Conservation (phyloP, 2,797 vertebrate species). For the Spinus pinus region DNA sequence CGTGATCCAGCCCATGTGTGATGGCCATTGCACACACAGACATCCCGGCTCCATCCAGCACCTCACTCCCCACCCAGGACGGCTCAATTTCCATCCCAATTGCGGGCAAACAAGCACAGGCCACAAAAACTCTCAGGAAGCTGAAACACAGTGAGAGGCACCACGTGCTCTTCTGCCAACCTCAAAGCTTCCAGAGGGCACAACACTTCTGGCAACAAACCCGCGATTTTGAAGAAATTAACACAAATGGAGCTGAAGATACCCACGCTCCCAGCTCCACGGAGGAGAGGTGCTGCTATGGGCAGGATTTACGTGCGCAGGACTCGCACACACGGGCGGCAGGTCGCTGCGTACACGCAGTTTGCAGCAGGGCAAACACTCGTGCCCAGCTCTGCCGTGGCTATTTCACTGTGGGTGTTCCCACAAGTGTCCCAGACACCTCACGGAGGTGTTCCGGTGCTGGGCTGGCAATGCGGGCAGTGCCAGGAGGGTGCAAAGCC, state of each 20-base stretch:
- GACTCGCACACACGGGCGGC: neutral
- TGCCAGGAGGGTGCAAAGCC: neutral
- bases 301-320: rapidly evolving
- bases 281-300: neutral
- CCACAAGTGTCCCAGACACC: neutral
- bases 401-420: rapidly evolving
- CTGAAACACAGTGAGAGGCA: rapidly evolving
- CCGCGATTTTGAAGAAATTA: neutral
- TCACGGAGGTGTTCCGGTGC: rapidly evolving
- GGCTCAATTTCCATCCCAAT: rapidly evolving
- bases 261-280: neutral
- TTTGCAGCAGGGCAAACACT: rapidly evolving
- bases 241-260: rapidly evolving
- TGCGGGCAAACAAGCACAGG: neutral
- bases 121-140: neutral
- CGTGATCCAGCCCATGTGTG: rapidly evolving
- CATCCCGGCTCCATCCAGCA: rapidly evolving
- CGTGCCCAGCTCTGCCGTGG: rapidly evolving
- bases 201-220: neutral
- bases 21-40: neutral
- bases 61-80: rapidly evolving
- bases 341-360: rapidly evolving
- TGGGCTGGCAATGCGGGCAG: neutral
- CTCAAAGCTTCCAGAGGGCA: rapidly evolving
- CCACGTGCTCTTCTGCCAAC: neutral